Evolutionary conservation across 2,113 vertebrate genomes (phyloP), one percentile per base, ranked within the genome.

Genomic region (Cairina moschata): DNA sequence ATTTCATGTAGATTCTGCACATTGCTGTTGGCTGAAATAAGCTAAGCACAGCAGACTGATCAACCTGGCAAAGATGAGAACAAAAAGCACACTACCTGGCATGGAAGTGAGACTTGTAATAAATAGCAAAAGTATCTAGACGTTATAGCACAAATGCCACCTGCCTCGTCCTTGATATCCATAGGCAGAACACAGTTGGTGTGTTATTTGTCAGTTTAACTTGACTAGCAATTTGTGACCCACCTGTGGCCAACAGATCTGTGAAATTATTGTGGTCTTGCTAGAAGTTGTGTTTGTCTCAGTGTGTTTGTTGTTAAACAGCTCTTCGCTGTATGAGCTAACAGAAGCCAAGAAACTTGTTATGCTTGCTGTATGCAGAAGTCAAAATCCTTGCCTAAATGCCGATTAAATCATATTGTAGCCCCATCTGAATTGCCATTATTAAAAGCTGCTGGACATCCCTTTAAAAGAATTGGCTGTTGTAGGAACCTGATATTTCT

Each of bases 131-230:
- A 62, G 31, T 58, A 56, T 38, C 59, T 65, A 31, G 42, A 23
- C 8, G 2, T 48, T 8, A 17, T 38, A 83, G 68, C 4, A 6
- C 67, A 82, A 44, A n/a, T 18, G 25, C 54, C 14, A 5, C 26
- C 59, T 60, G 75, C 67, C 16, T 12, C 62, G 75, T 60, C 32
- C 36, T 80, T 11, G 3, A 36, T 52, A 31, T 23, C 83, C 1
- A 0, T 48, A 40, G 13, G 1, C 29, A 6, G 48, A 29, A 63
- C 32, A 32, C 32, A 29, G 55, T 32, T 29, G 1, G 0, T 29
- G 46, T 55, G 68, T 76, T 1, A 0, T 66, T 71, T 69, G 55
- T 66, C 69, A 78, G 6, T 52, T 84, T n/a, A 80, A 32, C 44
- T 28, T 26, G 44, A 32, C 34, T 58, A 0, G 23, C 65, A 58